These are phyloP conservation scores for Cephalophus harveyi DNA, from an alignment of 2,113 vertebrate genomes.

Conservation along the genomic window DNA sequence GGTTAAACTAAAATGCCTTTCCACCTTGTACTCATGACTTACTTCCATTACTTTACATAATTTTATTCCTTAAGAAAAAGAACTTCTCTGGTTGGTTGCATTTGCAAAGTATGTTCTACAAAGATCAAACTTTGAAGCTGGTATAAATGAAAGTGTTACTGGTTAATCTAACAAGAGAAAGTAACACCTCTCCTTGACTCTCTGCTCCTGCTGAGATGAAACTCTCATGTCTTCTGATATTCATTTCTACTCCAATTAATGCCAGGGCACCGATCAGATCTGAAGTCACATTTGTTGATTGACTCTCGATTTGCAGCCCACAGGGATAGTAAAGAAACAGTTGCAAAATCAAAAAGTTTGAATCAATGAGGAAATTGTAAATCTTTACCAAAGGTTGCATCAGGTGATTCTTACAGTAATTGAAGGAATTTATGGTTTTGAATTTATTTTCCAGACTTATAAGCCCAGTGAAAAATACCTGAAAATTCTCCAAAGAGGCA, in stretches of 20 bases:
- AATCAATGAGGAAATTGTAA: neutral
- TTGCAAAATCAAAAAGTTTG: neutral
- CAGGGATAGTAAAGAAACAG: neutral
- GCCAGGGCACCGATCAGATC: neutral
- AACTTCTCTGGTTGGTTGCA: neutral
- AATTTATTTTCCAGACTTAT: neutral
- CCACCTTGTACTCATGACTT: neutral
- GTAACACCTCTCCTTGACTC: neutral
- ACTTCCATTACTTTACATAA: neutral
- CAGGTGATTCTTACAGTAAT: neutral
- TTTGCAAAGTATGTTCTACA: neutral
- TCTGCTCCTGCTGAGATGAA: neutral
- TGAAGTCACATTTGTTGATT: neutral
- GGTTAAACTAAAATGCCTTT: neutral
- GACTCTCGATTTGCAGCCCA: neutral
- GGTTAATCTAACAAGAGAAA: neutral
- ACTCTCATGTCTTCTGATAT: neutral
- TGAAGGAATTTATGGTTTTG: neutral
- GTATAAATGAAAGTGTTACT: neutral
- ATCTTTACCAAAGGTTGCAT: neutral
- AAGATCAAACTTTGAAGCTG: neutral
- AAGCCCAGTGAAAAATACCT: neutral
- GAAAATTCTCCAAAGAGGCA: neutral
- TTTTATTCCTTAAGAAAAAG: neutral
- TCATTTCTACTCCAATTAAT: neutral